phyloP scores from a whole-genome alignment of 1,140 invertebrate genomes.

The Zaprionus taronus region DNA sequence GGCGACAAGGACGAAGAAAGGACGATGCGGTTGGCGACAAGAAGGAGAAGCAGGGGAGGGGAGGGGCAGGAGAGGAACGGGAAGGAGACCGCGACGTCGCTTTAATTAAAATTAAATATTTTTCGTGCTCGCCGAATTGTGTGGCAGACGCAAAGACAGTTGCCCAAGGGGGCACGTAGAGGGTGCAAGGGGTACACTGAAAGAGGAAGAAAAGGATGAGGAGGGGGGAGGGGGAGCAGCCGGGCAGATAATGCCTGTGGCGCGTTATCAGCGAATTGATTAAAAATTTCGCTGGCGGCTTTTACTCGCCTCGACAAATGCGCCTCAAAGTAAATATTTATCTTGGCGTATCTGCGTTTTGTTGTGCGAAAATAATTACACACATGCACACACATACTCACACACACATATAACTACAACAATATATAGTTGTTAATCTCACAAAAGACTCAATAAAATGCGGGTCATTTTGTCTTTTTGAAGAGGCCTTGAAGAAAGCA shows the following conservation, averaged over 20 bases:
- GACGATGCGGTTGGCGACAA: background rate
- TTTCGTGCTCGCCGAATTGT: conserved; percentile 20
- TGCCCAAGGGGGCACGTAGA: background rate
- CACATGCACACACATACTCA: background rate
- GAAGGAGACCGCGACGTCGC: conserved; percentile 28
- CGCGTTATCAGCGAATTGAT: conserved; percentile 43
- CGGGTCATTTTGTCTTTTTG: background rate
- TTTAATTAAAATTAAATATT: conserved; percentile 77
- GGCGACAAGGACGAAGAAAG: conserved; percentile 13
- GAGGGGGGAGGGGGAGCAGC: background rate
- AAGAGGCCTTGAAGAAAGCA: background rate
- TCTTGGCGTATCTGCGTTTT: conserved; percentile 14
- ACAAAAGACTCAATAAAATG: conserved; percentile 1
- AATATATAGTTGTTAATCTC: background rate
- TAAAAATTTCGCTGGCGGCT: conserved; percentile 40
- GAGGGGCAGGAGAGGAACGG: background rate
- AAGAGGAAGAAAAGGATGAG: no score
- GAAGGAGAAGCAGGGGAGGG: background rate
- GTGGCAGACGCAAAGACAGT: background rate
- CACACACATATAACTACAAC: background rate
- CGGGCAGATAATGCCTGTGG: background rate
- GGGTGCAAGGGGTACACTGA: background rate
- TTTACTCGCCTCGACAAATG: conserved; percentile 16
- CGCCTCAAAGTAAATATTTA: conserved; percentile 40
- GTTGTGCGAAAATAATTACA: conserved; percentile 4